Conservation (phyloP, 2,797 vertebrate genomes). For the Telmatherina bonti region DNA sequence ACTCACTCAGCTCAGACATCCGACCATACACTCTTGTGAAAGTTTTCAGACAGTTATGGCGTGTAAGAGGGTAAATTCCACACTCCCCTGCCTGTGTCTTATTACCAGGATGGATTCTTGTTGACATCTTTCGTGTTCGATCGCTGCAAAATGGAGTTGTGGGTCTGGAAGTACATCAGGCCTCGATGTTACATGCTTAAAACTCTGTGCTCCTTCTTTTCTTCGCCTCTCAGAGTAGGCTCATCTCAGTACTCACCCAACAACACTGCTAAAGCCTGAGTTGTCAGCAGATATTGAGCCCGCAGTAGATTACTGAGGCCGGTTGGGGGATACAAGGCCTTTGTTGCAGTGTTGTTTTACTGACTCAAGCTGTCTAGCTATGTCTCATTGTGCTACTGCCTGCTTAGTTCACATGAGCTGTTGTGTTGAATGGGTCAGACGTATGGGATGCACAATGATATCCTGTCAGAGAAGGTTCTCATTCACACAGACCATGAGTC, state of each 20-base stretch:
- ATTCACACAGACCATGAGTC: conserved; percentile 46
- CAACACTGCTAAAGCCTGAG: conserved; percentile 45
- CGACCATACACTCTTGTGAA: conserved; percentile 78
- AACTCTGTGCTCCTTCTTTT: conserved; percentile 34
- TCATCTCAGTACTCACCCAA: conserved; percentile 53
- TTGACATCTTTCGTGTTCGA: conserved; percentile 55
- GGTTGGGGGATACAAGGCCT: conserved; percentile 74
- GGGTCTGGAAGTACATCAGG: conserved; percentile 40
- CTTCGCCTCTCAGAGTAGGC: conserved; percentile 38
- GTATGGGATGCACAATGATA: conserved; percentile 71
- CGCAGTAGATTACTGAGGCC: conserved; percentile 77
- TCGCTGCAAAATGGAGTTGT: conserved; percentile 41
- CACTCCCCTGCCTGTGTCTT: conserved; percentile 73
- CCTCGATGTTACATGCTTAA: conserved; percentile 26
- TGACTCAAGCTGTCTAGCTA: conserved; percentile 60
- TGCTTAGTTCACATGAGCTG: conserved; percentile 79
- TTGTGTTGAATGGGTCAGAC: conserved; percentile 68
- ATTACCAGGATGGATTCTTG: conserved; percentile 68
- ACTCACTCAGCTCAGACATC: conserved; percentile 60
- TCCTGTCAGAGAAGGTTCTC: conserved; percentile 70
- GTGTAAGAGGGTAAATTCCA: conserved; percentile 76
- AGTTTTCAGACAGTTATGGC: conserved; percentile 76
- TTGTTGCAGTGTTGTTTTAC: conserved; percentile 81
- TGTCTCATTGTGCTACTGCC: conserved; percentile 68
- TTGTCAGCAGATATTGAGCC: conserved; percentile 80